Evolutionary conservation across 1,140 invertebrate genomes (phyloP).

Genomic region (Drosophila santomea): DNA sequence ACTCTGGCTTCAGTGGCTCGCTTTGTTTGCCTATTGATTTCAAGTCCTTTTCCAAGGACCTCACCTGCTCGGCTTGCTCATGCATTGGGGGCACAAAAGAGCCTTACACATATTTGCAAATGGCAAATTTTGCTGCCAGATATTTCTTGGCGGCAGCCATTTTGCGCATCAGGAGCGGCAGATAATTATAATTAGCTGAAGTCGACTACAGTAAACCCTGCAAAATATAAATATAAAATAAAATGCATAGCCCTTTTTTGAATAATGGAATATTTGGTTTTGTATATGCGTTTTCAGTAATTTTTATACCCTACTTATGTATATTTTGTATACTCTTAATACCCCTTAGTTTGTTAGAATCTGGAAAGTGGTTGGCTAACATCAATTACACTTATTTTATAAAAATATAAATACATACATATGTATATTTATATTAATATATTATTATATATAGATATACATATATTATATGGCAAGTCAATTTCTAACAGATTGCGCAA

Average conservation of each 20-base stretch:
- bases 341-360: not conserved
- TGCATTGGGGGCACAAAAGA: not conserved
- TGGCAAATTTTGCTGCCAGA: conserved; percentile 2
- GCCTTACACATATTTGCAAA: not conserved
- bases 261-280: not conserved
- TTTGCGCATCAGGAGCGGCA: conserved; percentile 15
- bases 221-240: not conserved
- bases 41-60: conserved; percentile 9
- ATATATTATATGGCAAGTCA: no score
- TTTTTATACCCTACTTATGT: not conserved
- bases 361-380: conserved; percentile 9
- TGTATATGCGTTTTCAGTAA: not conserved
- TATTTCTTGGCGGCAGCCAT: conserved; percentile 23
- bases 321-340: not conserved
- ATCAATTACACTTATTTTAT: conserved; percentile 51
- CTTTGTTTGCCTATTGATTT: conserved; percentile 11
- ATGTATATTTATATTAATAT: no score
- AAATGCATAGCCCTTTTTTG: no score
- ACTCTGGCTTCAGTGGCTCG: not conserved
- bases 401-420: no score
- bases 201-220: conserved; percentile 3
- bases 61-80: not conserved
- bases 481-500: not conserved
- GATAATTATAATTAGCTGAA: conserved; percentile 5
- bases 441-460: no score